Evolutionary conservation across 53 echinoderm and acorn worm genomes (phyloP), one percentile per base, ranked within the genome.

Genomic region (Echinarachnius parma): DNA sequence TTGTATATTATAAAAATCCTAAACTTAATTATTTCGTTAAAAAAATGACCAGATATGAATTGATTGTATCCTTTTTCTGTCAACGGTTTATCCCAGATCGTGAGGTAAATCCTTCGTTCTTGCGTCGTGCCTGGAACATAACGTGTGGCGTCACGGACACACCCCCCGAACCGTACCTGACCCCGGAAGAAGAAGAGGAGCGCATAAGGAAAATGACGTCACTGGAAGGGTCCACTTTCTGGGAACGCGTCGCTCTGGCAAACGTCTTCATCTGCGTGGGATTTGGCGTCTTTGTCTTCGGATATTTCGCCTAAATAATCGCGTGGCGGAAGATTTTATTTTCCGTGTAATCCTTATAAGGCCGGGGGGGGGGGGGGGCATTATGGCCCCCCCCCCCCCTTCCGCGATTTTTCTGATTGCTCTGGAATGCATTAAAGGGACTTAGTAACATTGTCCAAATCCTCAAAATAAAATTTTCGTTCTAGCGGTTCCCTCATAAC

Each of bases 171-270:
- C 34, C 78, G 4, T 82, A 90, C 35, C 28, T 90, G 27, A 39
- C 78, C 4, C 74, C 78, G 82, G 83, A 80, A 34, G 90, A 90
- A 34, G 67, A 86, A 53, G 46, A 45, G 31, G 60, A 66, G 48
- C 35, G 30, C 4, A 25, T 60, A 9, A 23, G 25, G 2, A 72
- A 56, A 21, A 46, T 90, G 78, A 86, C 86, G 28, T 90, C 90
- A 45, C 39, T 90, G 46, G 82, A 74, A 11, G 90, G 86, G 31
- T 55, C 80, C 19, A 78, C 86, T n/a, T 78, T 53, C 15, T 90
- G 86, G 90, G 39, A 66, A 8, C 68, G 48, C n/a, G 30, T 86
- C 2, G 78, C 64, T 28, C 37, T 61, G 5, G 37, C 82, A 15
- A 65, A 49, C 39, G 44, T 72, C 25, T 46, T 75, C 10, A 21